These are phyloP conservation scores for Danio choprae DNA, from an alignment of 2,797 vertebrate species.

Conservation along the genomic window DNA sequence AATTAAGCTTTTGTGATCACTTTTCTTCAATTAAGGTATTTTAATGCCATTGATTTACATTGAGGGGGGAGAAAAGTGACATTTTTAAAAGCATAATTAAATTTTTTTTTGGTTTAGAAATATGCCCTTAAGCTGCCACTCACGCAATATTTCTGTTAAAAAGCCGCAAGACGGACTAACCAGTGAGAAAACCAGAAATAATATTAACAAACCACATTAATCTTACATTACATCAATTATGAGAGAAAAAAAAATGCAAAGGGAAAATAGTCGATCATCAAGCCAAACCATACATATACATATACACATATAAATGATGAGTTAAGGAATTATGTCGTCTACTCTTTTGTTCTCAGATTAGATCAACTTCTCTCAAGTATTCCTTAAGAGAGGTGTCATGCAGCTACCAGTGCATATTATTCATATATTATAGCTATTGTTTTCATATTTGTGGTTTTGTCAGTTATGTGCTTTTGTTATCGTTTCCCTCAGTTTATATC, in stretches of 20 bases:
- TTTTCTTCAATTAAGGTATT: background rate
- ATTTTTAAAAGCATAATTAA: background rate
- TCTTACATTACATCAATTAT: background rate
- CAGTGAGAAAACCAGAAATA: background rate
- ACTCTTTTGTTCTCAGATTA: background rate
- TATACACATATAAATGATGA: background rate
- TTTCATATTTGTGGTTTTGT: too few species aligned
- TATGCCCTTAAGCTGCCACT: background rate
- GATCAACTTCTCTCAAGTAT: too few species aligned
- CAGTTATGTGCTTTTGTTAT: too few species aligned
- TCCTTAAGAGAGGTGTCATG: too few species aligned
- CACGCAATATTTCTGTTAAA: background rate
- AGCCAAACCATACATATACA: background rate
- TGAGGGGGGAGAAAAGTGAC: background rate
- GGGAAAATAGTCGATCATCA: background rate
- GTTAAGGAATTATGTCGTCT: background rate
- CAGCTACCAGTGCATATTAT: too few species aligned
- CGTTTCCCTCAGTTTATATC: too few species aligned
- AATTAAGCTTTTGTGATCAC: background rate
- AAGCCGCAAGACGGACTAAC: background rate
- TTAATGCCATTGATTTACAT: background rate
- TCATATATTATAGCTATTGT: too few species aligned
- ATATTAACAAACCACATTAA: background rate
- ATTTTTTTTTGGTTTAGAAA: background rate
- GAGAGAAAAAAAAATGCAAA: background rate